phyloP scores from a whole-genome alignment of 2,888 invertebrate genomes.

The Acleris laterana region DNA sequence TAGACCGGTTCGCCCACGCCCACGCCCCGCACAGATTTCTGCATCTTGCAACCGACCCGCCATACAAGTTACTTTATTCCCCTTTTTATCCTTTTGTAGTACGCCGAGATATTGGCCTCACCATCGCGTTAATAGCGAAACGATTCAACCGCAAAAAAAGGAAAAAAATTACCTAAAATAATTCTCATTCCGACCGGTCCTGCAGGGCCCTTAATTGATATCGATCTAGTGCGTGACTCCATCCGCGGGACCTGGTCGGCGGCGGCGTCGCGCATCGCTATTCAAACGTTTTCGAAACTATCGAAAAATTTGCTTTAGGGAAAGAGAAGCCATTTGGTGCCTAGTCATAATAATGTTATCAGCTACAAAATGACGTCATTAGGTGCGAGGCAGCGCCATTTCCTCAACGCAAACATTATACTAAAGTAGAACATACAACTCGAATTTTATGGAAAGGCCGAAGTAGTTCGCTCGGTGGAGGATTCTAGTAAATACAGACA shows the following conservation, averaged over 20 bases:
- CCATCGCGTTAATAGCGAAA: slow-evolving; percentile 68
- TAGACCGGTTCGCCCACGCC: slow-evolving; percentile 81
- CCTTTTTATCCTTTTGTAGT: slow-evolving; percentile 79
- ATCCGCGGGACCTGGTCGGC: neutral
- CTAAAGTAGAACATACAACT: neutral
- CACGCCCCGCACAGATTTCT: slow-evolving; percentile 80
- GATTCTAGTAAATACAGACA: neutral
- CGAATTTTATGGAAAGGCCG: neutral
- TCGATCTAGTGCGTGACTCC: slow-evolving; percentile 33
- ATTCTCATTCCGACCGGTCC: slow-evolving; percentile 42
- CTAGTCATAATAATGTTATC: slow-evolving; percentile 56
- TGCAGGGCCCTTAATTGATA: slow-evolving; percentile 34
- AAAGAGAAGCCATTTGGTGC: slow-evolving; percentile 51
- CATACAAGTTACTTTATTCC: slow-evolving; percentile 79
- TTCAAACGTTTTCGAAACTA: slow-evolving; percentile 19
- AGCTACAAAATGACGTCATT: slow-evolving; percentile 58
- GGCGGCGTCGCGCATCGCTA: slow-evolving; percentile 5
- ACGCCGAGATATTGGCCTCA: slow-evolving; percentile 69
- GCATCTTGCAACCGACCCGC: slow-evolving; percentile 80
- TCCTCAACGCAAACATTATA: slow-evolving; percentile 54
- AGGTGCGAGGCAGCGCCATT: slow-evolving; percentile 49
- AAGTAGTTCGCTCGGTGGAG: neutral
- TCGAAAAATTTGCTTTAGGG: slow-evolving; percentile 26
- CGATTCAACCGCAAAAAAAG: slow-evolving; percentile 51
- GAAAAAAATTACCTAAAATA: slow-evolving; percentile 51